Conservation (phyloP, 2,888 invertebrate species). For the Kuschelorhynchus macadamiae region DNA sequence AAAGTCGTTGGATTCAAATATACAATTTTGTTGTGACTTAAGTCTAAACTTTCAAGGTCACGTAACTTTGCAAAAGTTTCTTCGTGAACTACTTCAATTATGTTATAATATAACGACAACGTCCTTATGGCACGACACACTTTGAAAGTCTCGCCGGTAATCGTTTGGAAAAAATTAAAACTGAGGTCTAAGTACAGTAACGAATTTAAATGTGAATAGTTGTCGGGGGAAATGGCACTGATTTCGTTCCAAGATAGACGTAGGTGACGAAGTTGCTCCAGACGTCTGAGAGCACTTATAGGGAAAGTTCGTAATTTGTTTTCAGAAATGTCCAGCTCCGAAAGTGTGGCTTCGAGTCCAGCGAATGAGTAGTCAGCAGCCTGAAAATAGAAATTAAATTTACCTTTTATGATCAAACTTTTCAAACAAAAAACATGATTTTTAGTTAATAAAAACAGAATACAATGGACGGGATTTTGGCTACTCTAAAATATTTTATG, state of each 20-base stretch:
- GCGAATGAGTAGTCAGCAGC: constrained; percentile 84
- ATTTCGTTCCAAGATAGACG: constrained; percentile 88
- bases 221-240: constrained; percentile 77
- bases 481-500: no score
- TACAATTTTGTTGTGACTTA: constrained; percentile 90
- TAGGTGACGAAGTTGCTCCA: constrained; percentile 80
- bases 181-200: constrained; percentile 86
- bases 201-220: constrained; percentile 79
- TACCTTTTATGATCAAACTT: no score
- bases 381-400: no score
- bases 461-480: no score
- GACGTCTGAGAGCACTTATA: constrained; percentile 81
- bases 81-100: constrained; percentile 82
- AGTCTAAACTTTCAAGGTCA: constrained; percentile 85
- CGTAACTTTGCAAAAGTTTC: constrained; percentile 83
- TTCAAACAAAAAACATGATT: no score
- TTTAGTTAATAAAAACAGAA: no score
- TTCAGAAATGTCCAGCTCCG: constrained; percentile 89
- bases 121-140: constrained; percentile 85
- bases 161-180: constrained; percentile 85
- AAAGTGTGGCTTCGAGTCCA: constrained; percentile 82
- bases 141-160: constrained; percentile 84
- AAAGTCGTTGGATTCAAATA: constrained; percentile 82
- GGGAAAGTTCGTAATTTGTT: constrained; percentile 88
- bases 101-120: constrained; percentile 87